A percentile compares a stretch with the other conserved stretches of the same genome.
Conservation (phyloP, 2,113 vertebrate genomes). For the Zonotrichia leucophrys region DNA sequence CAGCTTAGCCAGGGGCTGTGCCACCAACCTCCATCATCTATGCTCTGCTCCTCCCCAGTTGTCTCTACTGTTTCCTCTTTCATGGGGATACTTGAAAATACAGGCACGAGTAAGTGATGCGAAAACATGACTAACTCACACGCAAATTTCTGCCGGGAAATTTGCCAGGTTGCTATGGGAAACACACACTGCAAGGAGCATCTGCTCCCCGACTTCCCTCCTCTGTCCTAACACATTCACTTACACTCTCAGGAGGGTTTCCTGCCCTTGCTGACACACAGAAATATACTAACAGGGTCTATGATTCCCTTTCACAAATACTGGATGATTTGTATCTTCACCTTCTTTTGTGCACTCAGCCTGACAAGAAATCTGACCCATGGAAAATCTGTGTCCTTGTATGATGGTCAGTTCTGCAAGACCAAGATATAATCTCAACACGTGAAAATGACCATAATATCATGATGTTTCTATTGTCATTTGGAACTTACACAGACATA, state of each 20-base stretch:
- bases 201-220: conserved; percentile 12
- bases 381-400: background rate
- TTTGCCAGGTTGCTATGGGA: conserved; percentile 53
- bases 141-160: conserved; percentile 25
- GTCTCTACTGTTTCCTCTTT: background rate
- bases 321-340: background rate
- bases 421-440: background rate
- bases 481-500: background rate
- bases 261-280: rapidly evolving
- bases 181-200: conserved; percentile 2
- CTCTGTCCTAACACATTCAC: background rate
- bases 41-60: background rate
- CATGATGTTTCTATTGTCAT: rapidly evolving
- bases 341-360: rapidly evolving
- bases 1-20: background rate
- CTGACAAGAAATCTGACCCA: background rate
- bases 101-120: background rate
- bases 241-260: background rate
- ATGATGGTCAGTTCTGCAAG: background rate
- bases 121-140: conserved; percentile 8
- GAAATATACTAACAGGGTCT: background rate
- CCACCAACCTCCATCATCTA: background rate
- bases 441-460: background rate
- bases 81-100: background rate
- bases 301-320: background rate